Percentiles rank a stretch among this genome's conserved stretches.
phyloP scores from a whole-genome alignment of 1,140 invertebrate species.

The Hydropsyche tenuis region DNA sequence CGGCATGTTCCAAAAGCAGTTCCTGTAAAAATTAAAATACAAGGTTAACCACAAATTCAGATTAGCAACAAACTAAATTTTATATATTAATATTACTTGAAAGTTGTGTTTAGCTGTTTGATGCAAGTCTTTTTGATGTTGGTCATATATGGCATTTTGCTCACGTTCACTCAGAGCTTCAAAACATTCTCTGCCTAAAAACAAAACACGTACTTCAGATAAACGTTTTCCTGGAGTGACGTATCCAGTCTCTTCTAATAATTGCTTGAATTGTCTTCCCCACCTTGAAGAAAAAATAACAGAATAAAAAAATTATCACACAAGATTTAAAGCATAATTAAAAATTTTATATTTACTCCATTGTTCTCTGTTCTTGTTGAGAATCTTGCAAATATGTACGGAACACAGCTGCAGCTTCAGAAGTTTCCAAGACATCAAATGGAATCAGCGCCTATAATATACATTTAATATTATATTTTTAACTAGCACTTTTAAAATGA shows the following conservation, averaged over 20 bases:
- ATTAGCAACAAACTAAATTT: slow-evolving; percentile 9
- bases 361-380: slow-evolving; percentile 87
- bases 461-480: slow-evolving; percentile 5
- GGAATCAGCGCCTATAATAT: slow-evolving; percentile 69
- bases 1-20: slow-evolving; percentile 90
- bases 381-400: slow-evolving; percentile 89
- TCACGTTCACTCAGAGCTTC: slow-evolving; percentile 90
- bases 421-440: slow-evolving; percentile 87
- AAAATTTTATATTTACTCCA: slow-evolving; percentile 74
- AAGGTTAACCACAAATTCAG: slow-evolving; percentile 19
- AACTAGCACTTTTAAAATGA: neutral
- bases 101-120: slow-evolving; percentile 92
- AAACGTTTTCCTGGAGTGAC: slow-evolving; percentile 92
- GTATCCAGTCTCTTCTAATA: slow-evolving; percentile 93
- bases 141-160: slow-evolving; percentile 92
- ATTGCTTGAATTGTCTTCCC: slow-evolving; percentile 92
- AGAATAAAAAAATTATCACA: neutral
- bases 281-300: slow-evolving; percentile 64
- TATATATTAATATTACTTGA: slow-evolving; percentile 63
- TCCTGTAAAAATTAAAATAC: slow-evolving; percentile 67
- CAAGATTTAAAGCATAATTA: neutral
- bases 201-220: slow-evolving; percentile 89
- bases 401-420: slow-evolving; percentile 90
- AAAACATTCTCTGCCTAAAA: slow-evolving; percentile 95
- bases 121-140: slow-evolving; percentile 92